Evolutionary conservation across 2,888 invertebrate species (phyloP).

Genomic region (Hipparchia semele): DNA sequence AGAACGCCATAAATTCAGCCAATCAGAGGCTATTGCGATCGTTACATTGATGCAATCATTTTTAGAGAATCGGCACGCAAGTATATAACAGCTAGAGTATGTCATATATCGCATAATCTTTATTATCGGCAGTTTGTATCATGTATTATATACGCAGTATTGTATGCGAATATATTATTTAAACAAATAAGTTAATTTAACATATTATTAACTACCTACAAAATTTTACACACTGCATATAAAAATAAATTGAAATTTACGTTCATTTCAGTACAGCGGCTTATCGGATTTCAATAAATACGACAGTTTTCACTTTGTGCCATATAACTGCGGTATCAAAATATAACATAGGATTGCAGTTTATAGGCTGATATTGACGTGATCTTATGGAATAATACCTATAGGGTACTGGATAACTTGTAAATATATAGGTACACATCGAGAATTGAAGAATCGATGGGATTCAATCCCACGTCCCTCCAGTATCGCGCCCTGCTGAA

Average conservation of each 20-base stretch:
- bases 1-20: too few relatives aligned
- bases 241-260: conserved; percentile 32
- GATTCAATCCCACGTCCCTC: too few relatives aligned
- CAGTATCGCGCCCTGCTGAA: too few relatives aligned
- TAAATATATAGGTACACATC: too few relatives aligned
- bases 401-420: neutral
- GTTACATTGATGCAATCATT: too few relatives aligned
- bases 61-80: too few relatives aligned
- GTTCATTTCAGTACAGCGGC: conserved; percentile 26
- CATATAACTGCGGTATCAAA: conserved; percentile 36
- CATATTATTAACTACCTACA: neutral
- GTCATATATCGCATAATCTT: neutral
- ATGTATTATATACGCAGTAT: neutral
- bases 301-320: conserved; percentile 35
- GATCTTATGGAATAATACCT: neutral
- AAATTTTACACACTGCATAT: conserved; percentile 11
- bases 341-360: conserved; percentile 2
- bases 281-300: conserved; percentile 37
- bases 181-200: conserved; percentile 18
- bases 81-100: too few relatives aligned
- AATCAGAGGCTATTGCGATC: too few relatives aligned
- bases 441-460: too few relatives aligned
- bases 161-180: neutral
- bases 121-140: neutral
- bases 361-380: neutral